A percentile compares a stretch with the other conserved stretches of the same genome.
These are phyloP conservation scores for Parapristionchus giblindavisi DNA, from an alignment of 2,888 invertebrate species.

Conservation along the genomic window DNA sequence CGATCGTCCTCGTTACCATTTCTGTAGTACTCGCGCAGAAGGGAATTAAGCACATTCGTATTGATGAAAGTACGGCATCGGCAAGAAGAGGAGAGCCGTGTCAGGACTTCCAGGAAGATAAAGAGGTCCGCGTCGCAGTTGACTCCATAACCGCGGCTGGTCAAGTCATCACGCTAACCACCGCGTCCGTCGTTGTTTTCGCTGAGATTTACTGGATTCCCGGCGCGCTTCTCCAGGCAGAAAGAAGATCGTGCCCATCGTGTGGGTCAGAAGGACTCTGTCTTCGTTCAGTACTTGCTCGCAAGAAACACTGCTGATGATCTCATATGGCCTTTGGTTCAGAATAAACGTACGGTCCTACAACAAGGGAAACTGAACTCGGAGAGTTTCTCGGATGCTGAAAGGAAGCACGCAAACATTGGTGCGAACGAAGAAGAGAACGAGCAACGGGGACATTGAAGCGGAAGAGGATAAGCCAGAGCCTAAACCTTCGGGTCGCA, in stretches of 20 bases:
- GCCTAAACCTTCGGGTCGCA: too few species aligned
- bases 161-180: constrained; percentile 87
- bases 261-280: constrained; percentile 82
- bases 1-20: constrained; percentile 78
- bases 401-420: too few species aligned
- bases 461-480: too few species aligned
- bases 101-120: constrained; percentile 78
- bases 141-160: constrained; percentile 90
- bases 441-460: too few species aligned
- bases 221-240: constrained; percentile 77
- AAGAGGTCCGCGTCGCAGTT: constrained; percentile 80
- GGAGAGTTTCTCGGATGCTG: constrained; percentile 53
- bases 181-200: constrained; percentile 88
- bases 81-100: constrained; percentile 79
- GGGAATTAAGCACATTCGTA: constrained; percentile 78
- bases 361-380: constrained; percentile 51
- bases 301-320: constrained; percentile 89
- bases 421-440: too few species aligned
- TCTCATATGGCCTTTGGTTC: constrained; percentile 79
- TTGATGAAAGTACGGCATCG: constrained; percentile 85
- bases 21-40: constrained; percentile 41
- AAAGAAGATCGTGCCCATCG: constrained; percentile 95
- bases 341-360: constrained; percentile 49
- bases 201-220: constrained; percentile 97
- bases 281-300: constrained; percentile 85